Conservation (phyloP, 2,113 vertebrate genomes). For the Pterophyllum scalare region DNA sequence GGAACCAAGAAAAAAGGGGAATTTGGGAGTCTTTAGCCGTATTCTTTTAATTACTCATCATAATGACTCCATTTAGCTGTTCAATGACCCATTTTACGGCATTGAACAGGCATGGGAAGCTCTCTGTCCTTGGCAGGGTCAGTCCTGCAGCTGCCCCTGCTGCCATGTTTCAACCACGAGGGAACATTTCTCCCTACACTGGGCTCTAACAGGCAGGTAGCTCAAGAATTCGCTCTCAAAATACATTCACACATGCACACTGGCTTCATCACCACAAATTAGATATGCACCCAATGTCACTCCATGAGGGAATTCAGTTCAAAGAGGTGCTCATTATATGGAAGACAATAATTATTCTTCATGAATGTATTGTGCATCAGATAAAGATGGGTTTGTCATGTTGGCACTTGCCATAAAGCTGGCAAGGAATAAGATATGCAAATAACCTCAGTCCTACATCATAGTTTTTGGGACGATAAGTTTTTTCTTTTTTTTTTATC, state of each 20-base stretch:
- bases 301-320: background rate
- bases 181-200: constrained; percentile 21
- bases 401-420: background rate
- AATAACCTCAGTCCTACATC: background rate
- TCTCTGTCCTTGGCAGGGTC: constrained; percentile 83
- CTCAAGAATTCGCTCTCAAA: constrained; percentile 7
- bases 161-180: constrained; percentile 62
- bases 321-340: constrained; percentile 8
- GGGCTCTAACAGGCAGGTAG: constrained; percentile 34
- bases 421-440: background rate
- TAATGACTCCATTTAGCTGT: constrained; percentile 86
- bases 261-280: constrained; percentile 21
- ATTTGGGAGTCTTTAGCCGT: constrained; percentile 75
- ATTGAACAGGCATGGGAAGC: constrained; percentile 81
- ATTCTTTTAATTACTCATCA: constrained; percentile 87
- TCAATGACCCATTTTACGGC: constrained; percentile 84
- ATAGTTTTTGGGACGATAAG: background rate
- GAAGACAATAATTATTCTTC: background rate
- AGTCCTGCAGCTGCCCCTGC: constrained; percentile 80
- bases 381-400: constrained; percentile 1
- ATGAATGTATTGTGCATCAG: background rate
- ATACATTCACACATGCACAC: constrained; percentile 7
- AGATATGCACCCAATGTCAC: constrained; percentile 5
- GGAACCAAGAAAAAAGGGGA: constrained; percentile 70
- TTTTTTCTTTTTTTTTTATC: background rate